Evolutionary conservation across 2,113 vertebrate species (phyloP).

Genomic region (Aphyosemion australe): DNA sequence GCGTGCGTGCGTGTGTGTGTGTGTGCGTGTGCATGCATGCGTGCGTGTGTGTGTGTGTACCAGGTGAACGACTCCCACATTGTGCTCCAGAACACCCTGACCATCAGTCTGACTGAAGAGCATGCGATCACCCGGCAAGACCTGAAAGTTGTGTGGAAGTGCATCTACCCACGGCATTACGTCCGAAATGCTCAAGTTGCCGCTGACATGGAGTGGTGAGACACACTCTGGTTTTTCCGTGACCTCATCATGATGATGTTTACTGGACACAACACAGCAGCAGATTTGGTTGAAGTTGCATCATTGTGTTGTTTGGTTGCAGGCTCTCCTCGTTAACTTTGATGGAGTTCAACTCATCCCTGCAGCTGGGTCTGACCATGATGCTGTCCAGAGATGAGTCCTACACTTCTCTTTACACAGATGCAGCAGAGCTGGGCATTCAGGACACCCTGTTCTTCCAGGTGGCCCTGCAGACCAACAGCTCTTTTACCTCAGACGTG

Average conservation of each 20-base stretch:
- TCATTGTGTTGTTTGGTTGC: neutral
- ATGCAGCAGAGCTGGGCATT: neutral
- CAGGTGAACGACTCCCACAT: constrained; percentile 73
- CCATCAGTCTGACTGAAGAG: constrained; percentile 41
- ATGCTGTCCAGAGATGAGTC: constrained; percentile 47
- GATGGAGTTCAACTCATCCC: constrained; percentile 61
- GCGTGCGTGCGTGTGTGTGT: too few species aligned
- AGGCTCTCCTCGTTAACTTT: constrained; percentile 61
- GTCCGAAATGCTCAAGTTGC: constrained; percentile 43
- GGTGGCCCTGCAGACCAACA: constrained; percentile 58
- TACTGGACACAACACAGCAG: too few species aligned
- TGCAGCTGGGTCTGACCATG: constrained; percentile 65
- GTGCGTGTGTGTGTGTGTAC: neutral
- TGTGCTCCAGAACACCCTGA: constrained; percentile 60
- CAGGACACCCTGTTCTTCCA: constrained; percentile 67
- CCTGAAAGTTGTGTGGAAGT: constrained; percentile 67
- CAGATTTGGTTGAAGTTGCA: neutral
- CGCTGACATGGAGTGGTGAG: constrained; percentile 64
- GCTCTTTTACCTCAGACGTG: constrained; percentile 54
- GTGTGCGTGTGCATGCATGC: too few species aligned
- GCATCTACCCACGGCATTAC: constrained; percentile 67
- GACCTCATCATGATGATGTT: too few species aligned
- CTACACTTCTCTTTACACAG: constrained; percentile 23
- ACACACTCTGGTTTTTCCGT: neutral
- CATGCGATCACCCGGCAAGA: constrained; percentile 55